Conservation (phyloP, 1,140 invertebrate genomes). For the Drosophila nannoptera region DNA sequence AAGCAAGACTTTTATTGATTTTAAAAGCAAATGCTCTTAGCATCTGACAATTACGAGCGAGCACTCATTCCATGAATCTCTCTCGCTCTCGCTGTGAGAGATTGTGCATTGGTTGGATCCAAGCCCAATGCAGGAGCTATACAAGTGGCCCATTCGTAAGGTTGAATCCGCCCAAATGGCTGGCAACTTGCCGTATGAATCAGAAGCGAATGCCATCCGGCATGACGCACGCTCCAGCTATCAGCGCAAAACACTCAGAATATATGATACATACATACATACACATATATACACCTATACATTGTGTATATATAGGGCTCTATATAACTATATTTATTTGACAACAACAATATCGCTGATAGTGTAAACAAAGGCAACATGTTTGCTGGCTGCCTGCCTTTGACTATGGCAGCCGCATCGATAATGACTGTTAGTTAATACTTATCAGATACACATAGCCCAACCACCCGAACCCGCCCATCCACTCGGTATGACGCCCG, state of each 20-base stretch:
- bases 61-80: neutral
- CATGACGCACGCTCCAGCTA: slow-evolving; percentile 40
- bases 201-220: slow-evolving; percentile 15
- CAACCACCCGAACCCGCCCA: neutral
- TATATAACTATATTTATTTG: slow-evolving; percentile 18
- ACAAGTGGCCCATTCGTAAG: slow-evolving; percentile 20
- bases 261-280: neutral
- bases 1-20: slow-evolving; percentile 28
- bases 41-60: slow-evolving; percentile 22
- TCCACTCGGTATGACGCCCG: neutral
- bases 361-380: slow-evolving; percentile 38
- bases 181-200: slow-evolving; percentile 34
- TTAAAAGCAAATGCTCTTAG: slow-evolving; percentile 28
- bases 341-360: slow-evolving; percentile 27
- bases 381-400: slow-evolving; percentile 30
- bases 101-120: neutral
- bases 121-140: slow-evolving; percentile 8
- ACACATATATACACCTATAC: neutral
- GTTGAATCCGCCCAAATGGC: slow-evolving; percentile 35
- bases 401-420: slow-evolving; percentile 27
- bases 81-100: neutral
- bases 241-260: slow-evolving; percentile 3
- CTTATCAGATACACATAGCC: slow-evolving; percentile 20
- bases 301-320: neutral
- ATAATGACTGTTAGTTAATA: slow-evolving; percentile 43